These are phyloP conservation scores for Pyrocoelia pectoralis DNA, from an alignment of 2,888 invertebrate species.

Conservation along the genomic window DNA sequence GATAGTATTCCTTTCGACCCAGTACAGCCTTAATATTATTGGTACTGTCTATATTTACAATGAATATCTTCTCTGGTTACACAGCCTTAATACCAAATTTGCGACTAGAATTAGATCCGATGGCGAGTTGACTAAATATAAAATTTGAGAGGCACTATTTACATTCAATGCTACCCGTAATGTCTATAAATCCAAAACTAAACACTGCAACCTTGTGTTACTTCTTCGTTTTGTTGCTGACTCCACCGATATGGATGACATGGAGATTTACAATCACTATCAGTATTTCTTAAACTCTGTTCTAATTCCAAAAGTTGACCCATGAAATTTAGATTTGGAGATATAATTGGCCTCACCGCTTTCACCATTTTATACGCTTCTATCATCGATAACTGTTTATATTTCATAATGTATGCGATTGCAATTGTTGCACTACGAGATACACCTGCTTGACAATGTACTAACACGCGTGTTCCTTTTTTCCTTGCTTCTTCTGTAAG, in stretches of 20 bases:
- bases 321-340: conserved; percentile 95
- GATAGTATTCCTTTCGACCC: conserved; percentile 15
- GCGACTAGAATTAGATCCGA: conserved; percentile 48
- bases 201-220: conserved; percentile 65
- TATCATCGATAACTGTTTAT: conserved; percentile 80
- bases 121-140: conserved; percentile 36
- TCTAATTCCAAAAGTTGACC: conserved; percentile 87
- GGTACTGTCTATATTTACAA: conserved; percentile 41
- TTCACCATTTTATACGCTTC: conserved; percentile 91
- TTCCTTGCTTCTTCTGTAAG: conserved; percentile 77
- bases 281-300: conserved; percentile 66
- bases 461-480: conserved; percentile 77
- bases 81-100: conserved; percentile 58
- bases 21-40: conserved; percentile 37
- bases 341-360: conserved; percentile 85
- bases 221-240: conserved; percentile 63
- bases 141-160: conserved; percentile 27
- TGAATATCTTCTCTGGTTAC: conserved; percentile 55
- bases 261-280: conserved; percentile 55
- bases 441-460: conserved; percentile 96
- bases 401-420: conserved; percentile 94
- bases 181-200: conserved; percentile 49
- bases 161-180: conserved; percentile 35
- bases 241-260: conserved; percentile 64
- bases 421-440: conserved; percentile 94